These are phyloP conservation scores for Linyphia triangularis DNA, from an alignment of 2,888 invertebrate species.

Conservation along the genomic window DNA sequence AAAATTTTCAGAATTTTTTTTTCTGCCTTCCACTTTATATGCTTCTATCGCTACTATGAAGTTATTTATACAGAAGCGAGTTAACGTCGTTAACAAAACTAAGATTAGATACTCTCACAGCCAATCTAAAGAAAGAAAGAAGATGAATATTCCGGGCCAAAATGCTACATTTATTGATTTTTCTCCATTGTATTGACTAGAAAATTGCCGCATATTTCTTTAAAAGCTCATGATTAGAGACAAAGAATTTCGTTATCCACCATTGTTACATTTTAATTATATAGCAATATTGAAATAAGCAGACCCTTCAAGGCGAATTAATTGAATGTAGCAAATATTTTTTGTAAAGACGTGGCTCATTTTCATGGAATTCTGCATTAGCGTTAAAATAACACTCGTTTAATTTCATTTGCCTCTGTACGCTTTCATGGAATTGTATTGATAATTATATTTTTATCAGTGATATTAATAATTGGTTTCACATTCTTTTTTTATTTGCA, in stretches of 20 bases:
- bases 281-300: slow-evolving; percentile 3
- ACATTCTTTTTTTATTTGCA: not conserved
- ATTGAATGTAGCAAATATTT: not conserved
- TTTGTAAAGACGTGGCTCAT: not conserved
- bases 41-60: no score
- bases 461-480: not conserved
- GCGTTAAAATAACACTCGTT: not conserved
- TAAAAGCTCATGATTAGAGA: slow-evolving; percentile 18
- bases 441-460: not conserved
- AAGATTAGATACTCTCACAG: no score
- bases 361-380: not conserved
- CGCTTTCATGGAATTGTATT: not conserved
- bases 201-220: slow-evolving; percentile 21
- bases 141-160: not conserved
- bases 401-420: not conserved
- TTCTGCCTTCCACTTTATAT: no score
- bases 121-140: not conserved
- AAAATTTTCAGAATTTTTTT: no score
- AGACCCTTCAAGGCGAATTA: not conserved
- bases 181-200: not conserved
- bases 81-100: no score
- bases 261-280: not conserved
- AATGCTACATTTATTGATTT: slow-evolving; percentile 15
- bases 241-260: not conserved
- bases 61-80: no score